A percentile compares a stretch with the other conserved stretches of the same genome.
These are phyloP conservation scores for Dugesia japonica DNA, from an alignment of 2,888 invertebrate genomes.

Conservation along the genomic window DNA sequence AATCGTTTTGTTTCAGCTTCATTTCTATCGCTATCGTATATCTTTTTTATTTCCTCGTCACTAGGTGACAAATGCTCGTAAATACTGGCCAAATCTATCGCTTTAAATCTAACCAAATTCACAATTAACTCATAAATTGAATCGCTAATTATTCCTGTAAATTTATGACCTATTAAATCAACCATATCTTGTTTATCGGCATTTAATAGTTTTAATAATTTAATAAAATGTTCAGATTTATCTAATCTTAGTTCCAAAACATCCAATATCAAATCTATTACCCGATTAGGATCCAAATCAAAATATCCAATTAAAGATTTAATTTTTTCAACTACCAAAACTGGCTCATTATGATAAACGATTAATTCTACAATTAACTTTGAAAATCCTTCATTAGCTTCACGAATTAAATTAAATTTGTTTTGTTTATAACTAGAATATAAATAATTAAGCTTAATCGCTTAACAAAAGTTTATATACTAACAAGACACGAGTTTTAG, in stretches of 20 bases:
- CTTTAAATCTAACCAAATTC: background rate
- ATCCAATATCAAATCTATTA: conserved; percentile 82
- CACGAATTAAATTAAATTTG: conserved; percentile 90
- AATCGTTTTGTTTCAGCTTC: conserved; percentile 58
- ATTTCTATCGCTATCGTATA: conserved; percentile 65
- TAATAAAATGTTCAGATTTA: background rate
- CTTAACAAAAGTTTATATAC: conserved; percentile 42
- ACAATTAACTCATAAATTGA: background rate
- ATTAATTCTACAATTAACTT: conserved; percentile 82
- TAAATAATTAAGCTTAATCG: too few species aligned
- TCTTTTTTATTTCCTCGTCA: conserved; percentile 63
- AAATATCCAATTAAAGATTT: conserved; percentile 63
- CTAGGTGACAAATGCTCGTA: conserved; percentile 62
- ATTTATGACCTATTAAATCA: background rate
- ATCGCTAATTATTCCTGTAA: background rate
- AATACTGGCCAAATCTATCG: background rate
- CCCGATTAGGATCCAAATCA: conserved; percentile 92
- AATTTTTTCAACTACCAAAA: background rate
- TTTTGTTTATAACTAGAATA: conserved; percentile 78
- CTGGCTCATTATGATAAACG: conserved; percentile 50
- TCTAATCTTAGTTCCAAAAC: conserved; percentile 61
- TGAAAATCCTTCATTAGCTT: conserved; percentile 96
- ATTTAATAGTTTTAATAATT: background rate
- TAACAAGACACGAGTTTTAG: conserved; percentile 91
- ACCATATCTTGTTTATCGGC: conserved; percentile 14